Percentiles rank a stretch among this genome's conserved stretches.
These are phyloP conservation scores for Aphidoletes aphidimyza DNA, from an alignment of 2,888 invertebrate species.

Conservation along the genomic window DNA sequence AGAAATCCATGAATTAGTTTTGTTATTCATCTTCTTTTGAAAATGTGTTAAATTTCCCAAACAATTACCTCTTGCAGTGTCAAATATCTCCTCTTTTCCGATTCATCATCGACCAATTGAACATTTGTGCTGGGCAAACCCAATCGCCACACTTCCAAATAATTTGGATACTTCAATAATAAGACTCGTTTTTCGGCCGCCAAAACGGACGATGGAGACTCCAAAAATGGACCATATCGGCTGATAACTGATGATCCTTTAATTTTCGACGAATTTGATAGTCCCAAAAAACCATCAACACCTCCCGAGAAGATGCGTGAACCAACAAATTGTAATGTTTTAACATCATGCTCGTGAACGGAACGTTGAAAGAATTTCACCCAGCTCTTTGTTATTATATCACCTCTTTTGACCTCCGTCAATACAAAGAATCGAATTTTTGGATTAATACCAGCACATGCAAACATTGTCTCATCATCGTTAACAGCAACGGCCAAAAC, in stretches of 20 bases:
- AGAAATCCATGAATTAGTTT: conserved; percentile 59
- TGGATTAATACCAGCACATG: conserved; percentile 86
- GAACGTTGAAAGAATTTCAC: conserved; percentile 81
- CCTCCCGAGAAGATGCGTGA: conserved; percentile 81
- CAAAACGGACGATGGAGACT: conserved; percentile 70
- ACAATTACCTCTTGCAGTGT: conserved; percentile 57
- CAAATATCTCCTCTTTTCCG: conserved; percentile 59
- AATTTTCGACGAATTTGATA: conserved; percentile 70
- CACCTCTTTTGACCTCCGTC: conserved; percentile 70
- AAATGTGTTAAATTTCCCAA: background rate
- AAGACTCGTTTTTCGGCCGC: conserved; percentile 70
- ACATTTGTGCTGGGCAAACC: conserved; percentile 66
- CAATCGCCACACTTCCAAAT: conserved; percentile 75
- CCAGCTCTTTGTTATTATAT: conserved; percentile 75
- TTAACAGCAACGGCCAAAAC: conserved; percentile 80
- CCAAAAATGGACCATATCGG: conserved; percentile 79
- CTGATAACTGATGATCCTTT: conserved; percentile 69
- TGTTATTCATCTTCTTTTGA: too few species aligned
- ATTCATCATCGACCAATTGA: conserved; percentile 59
- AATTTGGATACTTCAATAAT: conserved; percentile 71
- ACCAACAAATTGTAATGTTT: conserved; percentile 74
- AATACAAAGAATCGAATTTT: conserved; percentile 79
- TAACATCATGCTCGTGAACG: conserved; percentile 89
- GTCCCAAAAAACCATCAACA: conserved; percentile 80
- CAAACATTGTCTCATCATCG: conserved; percentile 75